phyloP scores from a whole-genome alignment of 2,888 invertebrate genomes.

The Notodonta dromedarius region DNA sequence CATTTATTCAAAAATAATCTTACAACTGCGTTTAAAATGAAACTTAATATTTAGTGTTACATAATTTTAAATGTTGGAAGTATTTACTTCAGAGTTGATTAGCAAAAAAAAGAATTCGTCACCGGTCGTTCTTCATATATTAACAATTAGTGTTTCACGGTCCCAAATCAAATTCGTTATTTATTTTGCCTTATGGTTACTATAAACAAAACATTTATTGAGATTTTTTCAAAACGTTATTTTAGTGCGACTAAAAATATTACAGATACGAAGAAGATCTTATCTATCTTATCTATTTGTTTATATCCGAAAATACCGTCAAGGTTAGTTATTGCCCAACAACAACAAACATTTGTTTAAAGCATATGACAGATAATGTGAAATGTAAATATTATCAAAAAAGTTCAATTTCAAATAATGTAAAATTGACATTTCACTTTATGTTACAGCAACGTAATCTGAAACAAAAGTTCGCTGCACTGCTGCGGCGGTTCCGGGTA shows the following conservation, averaged over 20 bases:
- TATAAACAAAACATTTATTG: background rate
- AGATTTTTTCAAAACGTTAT: background rate
- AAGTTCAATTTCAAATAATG: background rate
- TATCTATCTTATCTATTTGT: background rate
- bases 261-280: background rate
- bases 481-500: slow-evolving; percentile 96
- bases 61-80: no score
- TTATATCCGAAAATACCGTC: background rate
- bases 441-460: slow-evolving; percentile 93
- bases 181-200: background rate
- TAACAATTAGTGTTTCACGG: no score
- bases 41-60: no score
- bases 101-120: no score
- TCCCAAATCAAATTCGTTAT: no score
- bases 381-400: background rate
- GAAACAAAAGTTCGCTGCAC: slow-evolving; percentile 98
- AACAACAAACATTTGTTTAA: background rate
- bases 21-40: no score
- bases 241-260: background rate
- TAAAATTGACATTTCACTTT: background rate
- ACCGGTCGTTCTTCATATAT: no score
- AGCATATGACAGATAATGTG: background rate
- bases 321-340: background rate
- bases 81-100: no score
- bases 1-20: no score